Conservation (phyloP, 2,797 vertebrate genomes). For the Gambelia wislizenii region DNA sequence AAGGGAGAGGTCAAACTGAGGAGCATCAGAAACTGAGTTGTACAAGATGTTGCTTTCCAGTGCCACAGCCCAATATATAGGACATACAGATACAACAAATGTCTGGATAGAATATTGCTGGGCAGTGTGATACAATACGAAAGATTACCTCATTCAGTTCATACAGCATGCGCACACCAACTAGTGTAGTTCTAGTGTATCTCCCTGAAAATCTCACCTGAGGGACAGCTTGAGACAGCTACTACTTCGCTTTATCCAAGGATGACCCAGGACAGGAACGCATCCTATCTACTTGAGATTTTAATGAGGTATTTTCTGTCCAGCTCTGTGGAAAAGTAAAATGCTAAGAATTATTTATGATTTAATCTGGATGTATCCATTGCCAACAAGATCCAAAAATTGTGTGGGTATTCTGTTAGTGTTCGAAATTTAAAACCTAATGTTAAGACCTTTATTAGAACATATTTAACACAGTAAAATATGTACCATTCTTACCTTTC, state of each 20-base stretch:
- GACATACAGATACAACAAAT: not conserved
- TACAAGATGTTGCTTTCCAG: not conserved
- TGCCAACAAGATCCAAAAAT: constrained; percentile 43
- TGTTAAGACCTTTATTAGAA: constrained; percentile 22
- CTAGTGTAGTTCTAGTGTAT: not conserved
- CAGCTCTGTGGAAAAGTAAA: constrained; percentile 32
- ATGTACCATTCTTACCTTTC: not conserved
- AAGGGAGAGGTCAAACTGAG: not conserved
- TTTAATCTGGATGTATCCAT: constrained; percentile 52
- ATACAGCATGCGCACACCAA: not conserved
- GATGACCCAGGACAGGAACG: constrained; percentile 32
- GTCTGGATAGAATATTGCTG: not conserved
- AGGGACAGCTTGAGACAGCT: constrained; percentile 7
- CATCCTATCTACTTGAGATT: constrained; percentile 28
- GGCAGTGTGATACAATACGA: not conserved
- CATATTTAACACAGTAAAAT: not conserved
- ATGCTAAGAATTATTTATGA: constrained; percentile 10
- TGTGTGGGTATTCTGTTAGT: constrained; percentile 25
- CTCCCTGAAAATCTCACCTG: constrained; percentile 2
- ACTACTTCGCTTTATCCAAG: not conserved
- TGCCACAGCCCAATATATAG: not conserved
- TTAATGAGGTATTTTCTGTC: constrained; percentile 23
- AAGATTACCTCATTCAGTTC: not conserved
- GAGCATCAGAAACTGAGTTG: not conserved
- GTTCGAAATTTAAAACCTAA: constrained; percentile 27